Base-by-base conservation (phyloP, 2,797 vertebrate genomes). In the Microctenopoma steveboyesi region DNA sequence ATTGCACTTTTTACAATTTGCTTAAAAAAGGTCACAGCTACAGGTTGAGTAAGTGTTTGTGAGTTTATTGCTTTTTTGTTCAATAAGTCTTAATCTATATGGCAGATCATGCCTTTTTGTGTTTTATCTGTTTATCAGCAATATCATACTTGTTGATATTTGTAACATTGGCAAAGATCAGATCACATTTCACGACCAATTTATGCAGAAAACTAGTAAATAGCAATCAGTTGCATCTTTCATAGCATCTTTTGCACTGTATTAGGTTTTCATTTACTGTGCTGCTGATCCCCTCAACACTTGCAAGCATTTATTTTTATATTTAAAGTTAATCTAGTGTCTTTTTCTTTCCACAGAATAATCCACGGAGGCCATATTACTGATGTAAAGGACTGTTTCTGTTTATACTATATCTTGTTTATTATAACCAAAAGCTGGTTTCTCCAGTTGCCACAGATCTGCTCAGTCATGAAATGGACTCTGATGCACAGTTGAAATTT, bases 331-430 rank as follows among this genome's bases (percentile, higher is more conserved):
- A 50, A 58, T 66, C 4, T 16, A 0, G 1, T 69, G 40, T 65
- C 35, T 18, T 54, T 63, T 54, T 74, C 30, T 65, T 47, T 39
- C 69, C 53, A 52, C 95, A 99, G 98, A 99, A 99, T 89, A 99
- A 99, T 85, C 97, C 98, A 9, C 92, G 98, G 12, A 93, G 97
- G 90, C 98, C 98, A 25, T 99, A 99, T 94, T 99, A 99, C 93
- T 99, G 93, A 95, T 53, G 65, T 72, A 49, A 62, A 72, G 43
- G 56, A 68, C 55, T 52, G 25, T 74, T 79, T 43, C 46, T 57
- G 47, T 76, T 70, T 64, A 30, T 74, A 50, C 63, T 57, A 58
- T 35, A 69, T 66, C 25, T 69, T 68, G 60, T 76, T 66, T 49
- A 33, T 65, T 40, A 66, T 64, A 61, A 81, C 25, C 69, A 54